A percentile compares a stretch with the other conserved stretches of the same genome.
phyloP scores from a whole-genome alignment of 2,888 invertebrate genomes.

The Monopis laevigella region DNA sequence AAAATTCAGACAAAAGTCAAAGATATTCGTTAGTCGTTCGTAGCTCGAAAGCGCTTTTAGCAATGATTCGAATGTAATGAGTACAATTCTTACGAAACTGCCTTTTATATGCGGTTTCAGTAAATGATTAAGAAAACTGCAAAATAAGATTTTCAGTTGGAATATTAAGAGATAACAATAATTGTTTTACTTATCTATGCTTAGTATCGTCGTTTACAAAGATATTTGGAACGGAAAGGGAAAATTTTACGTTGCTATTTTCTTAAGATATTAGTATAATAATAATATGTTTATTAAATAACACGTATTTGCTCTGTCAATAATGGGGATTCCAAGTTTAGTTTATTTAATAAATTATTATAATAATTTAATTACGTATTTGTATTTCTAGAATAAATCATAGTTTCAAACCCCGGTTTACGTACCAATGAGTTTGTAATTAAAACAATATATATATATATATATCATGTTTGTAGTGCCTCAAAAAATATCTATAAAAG shows the following conservation, averaged over 20 bases:
- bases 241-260: conserved; percentile 6
- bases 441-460: too few relatives aligned
- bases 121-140: background rate
- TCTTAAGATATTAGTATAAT: too few relatives aligned
- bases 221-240: conserved; percentile 1
- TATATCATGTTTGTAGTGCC: too few relatives aligned
- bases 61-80: conserved; percentile 14
- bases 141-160: conserved; percentile 4
- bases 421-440: too few relatives aligned
- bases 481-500: too few relatives aligned
- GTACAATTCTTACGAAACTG: background rate
- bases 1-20: conserved; percentile 23
- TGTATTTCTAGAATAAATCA: too few relatives aligned
- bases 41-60: conserved; percentile 23
- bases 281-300: too few relatives aligned
- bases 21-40: conserved; percentile 23
- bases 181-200: conserved; percentile 3
- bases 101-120: conserved; percentile 35
- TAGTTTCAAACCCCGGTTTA: too few relatives aligned
- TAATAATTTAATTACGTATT: too few relatives aligned
- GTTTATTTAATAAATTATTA: conserved; percentile 2
- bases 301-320: background rate
- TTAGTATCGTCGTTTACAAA: background rate
- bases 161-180: conserved; percentile 2
- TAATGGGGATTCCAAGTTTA: conserved; percentile 3